Percentiles rank a stretch among this genome's conserved stretches.
Evolutionary conservation across 2,797 vertebrate species (phyloP).

Genomic region (Gymnocypris eckloni): DNA sequence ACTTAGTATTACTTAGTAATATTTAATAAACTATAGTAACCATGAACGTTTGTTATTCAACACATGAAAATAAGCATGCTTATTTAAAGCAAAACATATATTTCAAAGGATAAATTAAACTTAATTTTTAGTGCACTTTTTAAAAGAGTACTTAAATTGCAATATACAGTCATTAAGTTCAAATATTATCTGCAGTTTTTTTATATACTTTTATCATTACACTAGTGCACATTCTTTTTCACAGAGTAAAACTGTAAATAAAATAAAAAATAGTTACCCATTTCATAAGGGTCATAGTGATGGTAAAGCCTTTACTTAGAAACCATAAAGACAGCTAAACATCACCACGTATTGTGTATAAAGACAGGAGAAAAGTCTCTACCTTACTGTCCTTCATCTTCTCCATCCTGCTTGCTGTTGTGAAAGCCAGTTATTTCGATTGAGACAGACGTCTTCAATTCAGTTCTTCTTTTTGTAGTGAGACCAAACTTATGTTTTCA

Average conservation of each 20-base stretch:
- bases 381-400: constrained; percentile 75
- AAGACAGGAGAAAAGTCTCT: constrained; percentile 21
- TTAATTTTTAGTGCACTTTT: background rate
- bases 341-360: background rate
- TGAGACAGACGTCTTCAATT: background rate
- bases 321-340: background rate
- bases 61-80: background rate
- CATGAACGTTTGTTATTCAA: no score
- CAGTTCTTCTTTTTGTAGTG: constrained; percentile 1
- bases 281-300: background rate
- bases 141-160: background rate
- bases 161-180: background rate
- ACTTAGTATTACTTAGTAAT: no score
- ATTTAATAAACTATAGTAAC: no score
- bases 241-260: background rate
- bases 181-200: background rate
- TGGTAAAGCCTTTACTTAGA: background rate
- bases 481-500: background rate
- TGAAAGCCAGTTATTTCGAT: background rate
- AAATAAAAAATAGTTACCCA: background rate
- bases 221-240: background rate
- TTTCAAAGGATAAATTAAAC: no score
- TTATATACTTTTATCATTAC: background rate
- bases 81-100: no score
- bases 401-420: constrained; percentile 69